phyloP scores from a whole-genome alignment of 2,113 vertebrate genomes.

The Tachysurus fulvidraco region DNA sequence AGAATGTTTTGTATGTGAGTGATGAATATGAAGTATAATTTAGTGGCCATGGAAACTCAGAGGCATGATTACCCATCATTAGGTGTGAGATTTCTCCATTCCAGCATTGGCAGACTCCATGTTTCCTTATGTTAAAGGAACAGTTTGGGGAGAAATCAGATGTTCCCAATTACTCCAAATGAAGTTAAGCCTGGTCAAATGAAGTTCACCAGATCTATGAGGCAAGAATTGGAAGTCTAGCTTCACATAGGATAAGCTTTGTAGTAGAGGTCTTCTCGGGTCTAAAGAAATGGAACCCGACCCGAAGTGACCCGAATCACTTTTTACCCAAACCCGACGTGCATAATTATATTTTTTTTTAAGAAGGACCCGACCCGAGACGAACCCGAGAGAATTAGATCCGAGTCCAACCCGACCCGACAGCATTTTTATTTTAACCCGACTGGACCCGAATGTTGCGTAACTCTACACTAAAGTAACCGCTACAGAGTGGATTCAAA shows the following conservation, averaged over 20 bases:
- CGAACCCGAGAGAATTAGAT: too few relatives aligned
- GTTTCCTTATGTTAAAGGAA: background rate
- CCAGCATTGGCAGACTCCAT: background rate
- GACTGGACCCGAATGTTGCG: too few relatives aligned
- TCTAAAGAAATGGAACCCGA: too few relatives aligned
- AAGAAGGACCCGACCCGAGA: too few relatives aligned
- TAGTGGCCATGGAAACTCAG: slow-evolving; percentile 29
- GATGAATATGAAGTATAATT: slow-evolving; percentile 38
- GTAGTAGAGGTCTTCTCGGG: too few relatives aligned
- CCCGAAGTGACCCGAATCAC: too few relatives aligned
- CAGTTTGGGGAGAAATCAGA: background rate
- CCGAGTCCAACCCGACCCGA: too few relatives aligned
- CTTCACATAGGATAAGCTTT: background rate
- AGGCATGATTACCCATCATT: slow-evolving; percentile 18
- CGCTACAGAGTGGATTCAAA: too few relatives aligned
- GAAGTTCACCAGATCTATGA: background rate
- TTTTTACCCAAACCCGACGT: too few relatives aligned
- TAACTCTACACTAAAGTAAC: too few relatives aligned
- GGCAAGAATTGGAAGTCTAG: background rate
- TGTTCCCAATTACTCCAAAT: background rate
- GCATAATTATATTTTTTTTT: too few relatives aligned
- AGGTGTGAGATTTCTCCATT: slow-evolving; percentile 3
- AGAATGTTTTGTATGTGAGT: slow-evolving; percentile 26
- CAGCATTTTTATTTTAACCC: too few relatives aligned
- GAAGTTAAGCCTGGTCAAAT: background rate